These are phyloP conservation scores for Acanthacorydalis orientalis DNA, from an alignment of 2,888 invertebrate genomes.

Conservation along the genomic window DNA sequence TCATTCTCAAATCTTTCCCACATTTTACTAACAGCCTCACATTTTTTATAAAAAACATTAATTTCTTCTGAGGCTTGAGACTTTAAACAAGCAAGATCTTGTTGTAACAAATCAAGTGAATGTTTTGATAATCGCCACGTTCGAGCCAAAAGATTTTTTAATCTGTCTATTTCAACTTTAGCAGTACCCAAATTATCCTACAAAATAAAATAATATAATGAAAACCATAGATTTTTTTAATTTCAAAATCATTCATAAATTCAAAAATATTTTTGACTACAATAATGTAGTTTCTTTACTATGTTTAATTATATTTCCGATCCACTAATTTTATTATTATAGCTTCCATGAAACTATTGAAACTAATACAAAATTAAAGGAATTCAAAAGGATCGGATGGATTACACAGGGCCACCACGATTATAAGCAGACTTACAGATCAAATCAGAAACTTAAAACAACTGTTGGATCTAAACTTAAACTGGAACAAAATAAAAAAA, in stretches of 20 bases:
- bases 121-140: conserved; percentile 36
- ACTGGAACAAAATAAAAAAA: background rate
- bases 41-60: conserved; percentile 29
- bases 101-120: conserved; percentile 37
- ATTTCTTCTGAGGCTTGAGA: conserved; percentile 34
- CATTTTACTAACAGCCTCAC: conserved; percentile 33
- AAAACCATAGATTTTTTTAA: background rate
- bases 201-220: conserved; percentile 17
- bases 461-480: no score
- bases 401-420: background rate
- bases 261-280: background rate
- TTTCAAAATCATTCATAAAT: background rate
- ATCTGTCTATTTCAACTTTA: conserved; percentile 43
- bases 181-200: conserved; percentile 58
- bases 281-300: background rate
- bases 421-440: background rate
- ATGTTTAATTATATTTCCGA: no score
- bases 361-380: no score
- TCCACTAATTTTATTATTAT: no score
- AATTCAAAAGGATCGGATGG: no score
- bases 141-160: conserved; percentile 34
- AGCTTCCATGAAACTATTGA: no score
- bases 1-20: conserved; percentile 37
- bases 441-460: no score
- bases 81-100: conserved; percentile 38